These are phyloP conservation scores for Apamea sordens DNA, from an alignment of 2,888 invertebrate species.

Conservation along the genomic window DNA sequence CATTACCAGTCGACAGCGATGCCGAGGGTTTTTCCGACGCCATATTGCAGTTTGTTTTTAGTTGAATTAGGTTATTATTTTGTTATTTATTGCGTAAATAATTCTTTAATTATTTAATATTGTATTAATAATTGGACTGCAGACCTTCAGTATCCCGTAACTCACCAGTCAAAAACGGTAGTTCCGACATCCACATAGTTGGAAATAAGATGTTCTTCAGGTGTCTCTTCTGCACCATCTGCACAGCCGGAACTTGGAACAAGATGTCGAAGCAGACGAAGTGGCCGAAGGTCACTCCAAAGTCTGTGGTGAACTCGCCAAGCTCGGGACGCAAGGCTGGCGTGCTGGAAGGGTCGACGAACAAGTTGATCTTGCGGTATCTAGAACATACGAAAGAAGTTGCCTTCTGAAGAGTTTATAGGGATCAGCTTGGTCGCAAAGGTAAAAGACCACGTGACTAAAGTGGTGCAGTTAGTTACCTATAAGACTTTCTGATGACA, in stretches of 20 bases:
- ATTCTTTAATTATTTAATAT: too few species aligned
- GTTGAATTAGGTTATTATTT: too few species aligned
- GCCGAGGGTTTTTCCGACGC: background rate
- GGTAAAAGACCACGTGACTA: too few species aligned
- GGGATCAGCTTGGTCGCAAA: background rate
- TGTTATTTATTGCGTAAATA: too few species aligned
- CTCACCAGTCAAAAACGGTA: constrained; percentile 93
- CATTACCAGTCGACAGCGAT: background rate
- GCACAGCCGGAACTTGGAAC: constrained; percentile 92
- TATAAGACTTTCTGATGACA: too few species aligned
- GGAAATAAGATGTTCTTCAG: constrained; percentile 92
- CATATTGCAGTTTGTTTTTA: too few species aligned
- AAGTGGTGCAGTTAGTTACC: too few species aligned
- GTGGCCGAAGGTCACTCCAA: constrained; percentile 94
- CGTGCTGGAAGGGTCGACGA: constrained; percentile 81
- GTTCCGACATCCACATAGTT: constrained; percentile 95
- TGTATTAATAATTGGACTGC: background rate
- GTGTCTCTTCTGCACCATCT: constrained; percentile 87
- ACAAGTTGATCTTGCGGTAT: constrained; percentile 87
- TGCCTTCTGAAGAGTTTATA: background rate
- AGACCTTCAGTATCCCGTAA: background rate
- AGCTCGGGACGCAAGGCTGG: constrained; percentile 90
- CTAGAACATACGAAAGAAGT: constrained; percentile 1
- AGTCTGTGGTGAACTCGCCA: constrained; percentile 93
- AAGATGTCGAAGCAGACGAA: constrained; percentile 96